These are phyloP conservation scores for Acrobasis suavella DNA, from an alignment of 2,888 invertebrate genomes.

Conservation along the genomic window DNA sequence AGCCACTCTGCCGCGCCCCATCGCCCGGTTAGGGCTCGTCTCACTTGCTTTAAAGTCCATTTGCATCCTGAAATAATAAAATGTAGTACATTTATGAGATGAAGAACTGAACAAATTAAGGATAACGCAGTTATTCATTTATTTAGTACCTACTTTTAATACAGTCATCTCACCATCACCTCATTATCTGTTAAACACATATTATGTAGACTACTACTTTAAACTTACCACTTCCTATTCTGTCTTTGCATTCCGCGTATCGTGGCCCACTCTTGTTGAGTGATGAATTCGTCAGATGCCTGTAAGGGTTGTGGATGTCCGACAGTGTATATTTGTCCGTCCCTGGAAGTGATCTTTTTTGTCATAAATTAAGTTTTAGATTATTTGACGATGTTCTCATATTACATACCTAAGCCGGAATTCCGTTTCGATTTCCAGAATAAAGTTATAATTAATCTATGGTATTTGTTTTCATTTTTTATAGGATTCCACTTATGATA, in stretches of 20 bases:
- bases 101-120: too few species aligned
- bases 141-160: too few species aligned
- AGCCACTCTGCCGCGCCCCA: constrained; percentile 89
- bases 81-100: too few species aligned
- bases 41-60: constrained; percentile 91
- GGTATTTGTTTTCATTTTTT: too few species aligned
- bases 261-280: constrained; percentile 94
- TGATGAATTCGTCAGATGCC: constrained; percentile 95
- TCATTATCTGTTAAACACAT: too few species aligned
- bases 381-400: background rate
- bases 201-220: background rate
- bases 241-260: constrained; percentile 91
- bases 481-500: too few species aligned
- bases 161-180: too few species aligned
- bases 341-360: constrained; percentile 85
- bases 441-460: too few species aligned
- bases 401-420: too few species aligned
- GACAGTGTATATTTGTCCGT: constrained; percentile 93
- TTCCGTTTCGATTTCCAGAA: too few species aligned
- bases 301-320: constrained; percentile 91
- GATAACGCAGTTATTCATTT: too few species aligned
- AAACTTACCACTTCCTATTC: constrained; percentile 88
- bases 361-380: too few species aligned
- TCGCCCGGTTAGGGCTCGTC: constrained; percentile 85
- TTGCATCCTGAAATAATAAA: constrained; percentile 86